Percentiles rank a stretch among this genome's conserved stretches.
These are phyloP conservation scores for Luffia ferchaultella DNA, from an alignment of 2,888 invertebrate species.

Conservation along the genomic window DNA sequence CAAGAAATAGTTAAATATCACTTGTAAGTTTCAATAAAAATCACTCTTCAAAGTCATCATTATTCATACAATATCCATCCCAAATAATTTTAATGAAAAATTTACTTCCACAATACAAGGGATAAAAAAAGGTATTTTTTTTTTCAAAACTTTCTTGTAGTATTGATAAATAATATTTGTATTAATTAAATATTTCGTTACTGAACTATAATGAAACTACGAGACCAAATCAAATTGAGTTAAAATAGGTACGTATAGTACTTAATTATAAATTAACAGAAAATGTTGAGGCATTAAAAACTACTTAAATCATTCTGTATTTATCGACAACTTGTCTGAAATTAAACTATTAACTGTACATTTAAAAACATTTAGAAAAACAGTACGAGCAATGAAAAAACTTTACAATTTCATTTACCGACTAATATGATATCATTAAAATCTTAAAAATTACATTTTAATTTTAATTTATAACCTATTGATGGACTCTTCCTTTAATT, in stretches of 20 bases:
- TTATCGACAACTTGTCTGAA: too few species aligned
- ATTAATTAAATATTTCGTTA: background rate
- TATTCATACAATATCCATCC: background rate
- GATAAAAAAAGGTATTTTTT: background rate
- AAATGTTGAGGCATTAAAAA: too few species aligned
- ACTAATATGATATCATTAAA: background rate
- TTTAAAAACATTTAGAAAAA: background rate
- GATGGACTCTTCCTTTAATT: background rate
- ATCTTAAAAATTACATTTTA: background rate
- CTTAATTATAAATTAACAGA: too few species aligned
- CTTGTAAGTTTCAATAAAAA: background rate
- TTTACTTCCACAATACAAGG: background rate
- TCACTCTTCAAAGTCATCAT: too few species aligned
- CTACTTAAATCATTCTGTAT: too few species aligned
- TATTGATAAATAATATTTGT: background rate
- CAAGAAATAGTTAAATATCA: slow-evolving; percentile 46
- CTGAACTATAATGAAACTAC: background rate
- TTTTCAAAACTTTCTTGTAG: background rate
- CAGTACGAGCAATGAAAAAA: background rate
- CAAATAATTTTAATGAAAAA: background rate
- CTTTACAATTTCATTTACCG: too few species aligned
- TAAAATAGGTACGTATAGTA: background rate
- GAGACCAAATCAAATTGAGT: background rate
- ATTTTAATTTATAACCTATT: background rate
- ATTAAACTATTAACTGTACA: too few species aligned